Evolutionary conservation across 2,797 vertebrate species (phyloP), one percentile per base, ranked within the genome.

Genomic region (Gephyroberyx darwinii): DNA sequence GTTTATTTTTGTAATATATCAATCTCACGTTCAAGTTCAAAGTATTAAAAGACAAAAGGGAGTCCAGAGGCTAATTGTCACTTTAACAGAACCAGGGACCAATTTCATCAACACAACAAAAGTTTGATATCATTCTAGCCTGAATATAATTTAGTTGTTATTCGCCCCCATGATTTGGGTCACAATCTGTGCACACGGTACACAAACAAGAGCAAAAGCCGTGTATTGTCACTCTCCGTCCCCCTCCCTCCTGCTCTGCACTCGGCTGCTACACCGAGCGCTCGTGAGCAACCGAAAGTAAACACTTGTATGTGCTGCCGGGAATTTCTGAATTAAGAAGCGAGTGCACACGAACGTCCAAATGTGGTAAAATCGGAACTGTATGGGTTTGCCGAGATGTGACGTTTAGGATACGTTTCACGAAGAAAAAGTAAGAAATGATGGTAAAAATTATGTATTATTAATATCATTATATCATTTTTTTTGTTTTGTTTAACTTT

Each of bases 111-210:
- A 12, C 50, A 52, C 0, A 22, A 22, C 5, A 50, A 20, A 20
- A 9, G 14, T 20, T 50, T n/a, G 8, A 50, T 19, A 16, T 26
- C 33, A 35, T 6, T 41, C 13, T 13, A 13, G 39, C 39, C 39
- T 2, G 47, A 26, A 26, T 26, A 26, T 16, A 16, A 16, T 16
- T 19, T 8, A n/a, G 8, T 2, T 4, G 45, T 47, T 2, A 5
- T 47, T 17, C 13, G 14, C 2, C 33, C 33, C 33, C 33, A 8
- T 35, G 33, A 35, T 35, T 35, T 8, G 33, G 33, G 33, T 35
- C 8, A 1, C 12, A 7, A 1, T 8, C 9, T 77, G 63, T 86
- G 88, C 88, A 84, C 86, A 81, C 88, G 86, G 74, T n/a, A 19
- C 1, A 58, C 50, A 14, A 0, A 5, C 39, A 0, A 13, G 10